Conservation (phyloP, 2,113 vertebrate species). For the Salvelinus fontinalis region DNA sequence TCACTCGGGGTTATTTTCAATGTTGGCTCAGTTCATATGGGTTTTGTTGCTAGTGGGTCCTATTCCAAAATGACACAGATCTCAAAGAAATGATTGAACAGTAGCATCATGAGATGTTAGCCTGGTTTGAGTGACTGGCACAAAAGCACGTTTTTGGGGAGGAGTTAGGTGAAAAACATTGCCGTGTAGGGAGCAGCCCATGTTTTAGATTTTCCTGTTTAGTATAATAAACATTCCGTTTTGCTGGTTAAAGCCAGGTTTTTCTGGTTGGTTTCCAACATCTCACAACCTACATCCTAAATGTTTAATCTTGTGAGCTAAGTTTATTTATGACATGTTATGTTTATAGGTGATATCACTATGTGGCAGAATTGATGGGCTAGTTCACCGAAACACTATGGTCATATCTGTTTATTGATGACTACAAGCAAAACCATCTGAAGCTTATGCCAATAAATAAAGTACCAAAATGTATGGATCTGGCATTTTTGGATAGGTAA, state of each 20-base stretch:
- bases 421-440: not conserved
- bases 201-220: not conserved
- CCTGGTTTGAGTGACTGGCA: not conserved
- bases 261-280: not conserved
- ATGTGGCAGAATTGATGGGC: not conserved
- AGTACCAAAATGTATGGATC: not conserved
- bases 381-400: not conserved
- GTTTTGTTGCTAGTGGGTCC: not conserved
- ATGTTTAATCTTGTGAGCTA: not conserved
- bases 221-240: not conserved
- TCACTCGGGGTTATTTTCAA: not conserved
- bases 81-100: not conserved
- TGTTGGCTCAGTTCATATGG: not conserved
- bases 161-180: not conserved
- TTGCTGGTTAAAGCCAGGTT: not conserved
- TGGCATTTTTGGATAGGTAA: not conserved
- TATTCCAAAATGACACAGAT: not conserved
- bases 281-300: not conserved
- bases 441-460: not conserved
- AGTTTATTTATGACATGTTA: not conserved
- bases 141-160: not conserved
- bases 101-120: not conserved
- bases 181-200: too few relatives aligned
- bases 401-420: not conserved
- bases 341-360: not conserved